Evolutionary conservation across 1,140 invertebrate genomes (phyloP).

Genomic region (Drosophila arizonae): DNA sequence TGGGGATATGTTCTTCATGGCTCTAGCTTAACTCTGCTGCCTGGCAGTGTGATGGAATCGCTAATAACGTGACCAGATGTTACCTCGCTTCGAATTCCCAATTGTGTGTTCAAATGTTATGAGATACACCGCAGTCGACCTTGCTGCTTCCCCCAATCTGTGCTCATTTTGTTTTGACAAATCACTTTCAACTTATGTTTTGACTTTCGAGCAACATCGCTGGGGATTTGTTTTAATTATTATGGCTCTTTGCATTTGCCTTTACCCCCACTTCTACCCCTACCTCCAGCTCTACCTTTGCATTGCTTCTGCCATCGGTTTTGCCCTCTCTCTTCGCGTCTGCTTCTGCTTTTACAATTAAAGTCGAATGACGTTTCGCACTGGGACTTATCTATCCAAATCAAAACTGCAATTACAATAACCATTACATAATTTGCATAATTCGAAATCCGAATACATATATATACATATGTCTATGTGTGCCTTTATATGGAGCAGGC

Average conservation of each 20-base stretch:
- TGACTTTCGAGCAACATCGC: conserved; percentile 48
- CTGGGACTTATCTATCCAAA: conserved; percentile 35
- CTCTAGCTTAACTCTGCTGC: no score
- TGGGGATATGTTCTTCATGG: no score
- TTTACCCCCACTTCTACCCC: no score
- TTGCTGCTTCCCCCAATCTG: not conserved
- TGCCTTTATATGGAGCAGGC: no score
- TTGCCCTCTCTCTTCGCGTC: conserved; percentile 1
- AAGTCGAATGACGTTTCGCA: conserved; percentile 21
- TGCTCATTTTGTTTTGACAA: conserved; percentile 58
- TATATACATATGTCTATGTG: no score
- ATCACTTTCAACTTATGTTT: conserved; percentile 62
- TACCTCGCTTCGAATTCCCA: conserved; percentile 40
- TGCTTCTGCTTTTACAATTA: conserved; percentile 28
- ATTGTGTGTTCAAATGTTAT: conserved; percentile 46
- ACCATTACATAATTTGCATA: conserved; percentile 50
- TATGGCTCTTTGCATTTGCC: conserved; percentile 14
- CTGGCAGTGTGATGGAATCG: not conserved
- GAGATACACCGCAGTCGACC: conserved; percentile 18
- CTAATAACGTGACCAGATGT: conserved; percentile 2
- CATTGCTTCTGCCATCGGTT: no score
- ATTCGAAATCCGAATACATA: conserved; percentile 8
- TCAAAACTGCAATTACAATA: conserved; percentile 30
- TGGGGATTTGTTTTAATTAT: conserved; percentile 56
- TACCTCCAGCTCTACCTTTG: no score